Base-by-base conservation (phyloP, 2,797 vertebrate species). In the Chiloscyllium punctatum region DNA sequence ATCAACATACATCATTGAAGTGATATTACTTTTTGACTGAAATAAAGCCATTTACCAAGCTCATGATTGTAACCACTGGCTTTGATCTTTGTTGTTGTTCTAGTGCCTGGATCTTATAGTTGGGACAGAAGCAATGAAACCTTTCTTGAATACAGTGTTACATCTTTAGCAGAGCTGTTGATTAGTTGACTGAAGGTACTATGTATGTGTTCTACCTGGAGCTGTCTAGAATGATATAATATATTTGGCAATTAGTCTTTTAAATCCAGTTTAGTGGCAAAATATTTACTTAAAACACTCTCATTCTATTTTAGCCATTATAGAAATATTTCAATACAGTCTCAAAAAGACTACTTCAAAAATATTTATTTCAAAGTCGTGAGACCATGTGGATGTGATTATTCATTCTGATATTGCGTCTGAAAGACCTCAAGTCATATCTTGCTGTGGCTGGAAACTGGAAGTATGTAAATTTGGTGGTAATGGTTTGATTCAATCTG, bases 401-500 rank as follows among this genome's bases (percentile, higher is more conserved):
- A 95, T 57, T 95, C 71, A 95, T 95, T 95, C 94, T 95, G 94
- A 95, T 30, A 77, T 77, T 95, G 94, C 53, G 94, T 95, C 48
- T 74, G 94, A 74, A 74, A 42, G 69, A 94, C 53, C 42, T 74
- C 69, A 94, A 94, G 94, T 94, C 69, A 94, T 74, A 48, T 74
- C 69, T 94, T 94, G 94, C 68, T 74, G 69, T 94, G 42, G 68
- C 71, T 74, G 33, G 48, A 74, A 94, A 74, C 27, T 94, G 25
- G 48, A 71, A 53, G 6, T 15, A 42, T 72, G 42, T 51, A 72
- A 48, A 42, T 72, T 94, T 42, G 72, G 69, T 72, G 23, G 37
- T 6, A 74, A 51, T 69, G 37, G 42, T 74, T 94, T 72, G 94
- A 71, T 74, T 30, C 5, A 25, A 74, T 53, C 69, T 94, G 69